Conservation (phyloP, 1,140 invertebrate genomes). For the Cydia pomonella region DNA sequence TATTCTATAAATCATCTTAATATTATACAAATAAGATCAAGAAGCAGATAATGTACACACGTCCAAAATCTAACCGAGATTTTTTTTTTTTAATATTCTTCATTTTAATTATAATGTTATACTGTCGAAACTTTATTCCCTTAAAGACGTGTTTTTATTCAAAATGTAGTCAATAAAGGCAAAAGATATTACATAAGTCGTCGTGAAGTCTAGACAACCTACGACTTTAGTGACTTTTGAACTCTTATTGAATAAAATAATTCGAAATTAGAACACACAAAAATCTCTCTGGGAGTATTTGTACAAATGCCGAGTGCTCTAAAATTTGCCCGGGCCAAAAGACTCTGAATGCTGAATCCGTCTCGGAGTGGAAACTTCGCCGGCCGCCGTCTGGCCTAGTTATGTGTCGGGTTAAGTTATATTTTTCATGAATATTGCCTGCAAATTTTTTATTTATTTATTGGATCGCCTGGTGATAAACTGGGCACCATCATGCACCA, state of each 20-base stretch:
- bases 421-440: not conserved
- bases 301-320: not conserved
- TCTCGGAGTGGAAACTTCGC: not conserved
- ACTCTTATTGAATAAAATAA: conserved; percentile 9
- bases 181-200: not conserved
- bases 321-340: conserved; percentile 7
- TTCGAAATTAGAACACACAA: not conserved
- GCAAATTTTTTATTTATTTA: no score
- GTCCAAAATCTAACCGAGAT: no score
- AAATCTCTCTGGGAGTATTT: not conserved
- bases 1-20: no score
- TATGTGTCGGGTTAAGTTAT: not conserved
- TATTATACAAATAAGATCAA: no score
- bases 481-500: no score
- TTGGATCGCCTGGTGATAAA: no score
- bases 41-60: no score
- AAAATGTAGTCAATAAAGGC: no score
- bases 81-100: no score
- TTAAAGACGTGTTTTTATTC: no score
- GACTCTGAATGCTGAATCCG: conserved; percentile 14
- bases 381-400: not conserved
- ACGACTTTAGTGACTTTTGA: not conserved
- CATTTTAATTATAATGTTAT: no score
- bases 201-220: not conserved
- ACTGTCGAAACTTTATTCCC: no score